Evolutionary conservation across 2,797 vertebrate species (phyloP).

Genomic region (Poeciliopsis infans): DNA sequence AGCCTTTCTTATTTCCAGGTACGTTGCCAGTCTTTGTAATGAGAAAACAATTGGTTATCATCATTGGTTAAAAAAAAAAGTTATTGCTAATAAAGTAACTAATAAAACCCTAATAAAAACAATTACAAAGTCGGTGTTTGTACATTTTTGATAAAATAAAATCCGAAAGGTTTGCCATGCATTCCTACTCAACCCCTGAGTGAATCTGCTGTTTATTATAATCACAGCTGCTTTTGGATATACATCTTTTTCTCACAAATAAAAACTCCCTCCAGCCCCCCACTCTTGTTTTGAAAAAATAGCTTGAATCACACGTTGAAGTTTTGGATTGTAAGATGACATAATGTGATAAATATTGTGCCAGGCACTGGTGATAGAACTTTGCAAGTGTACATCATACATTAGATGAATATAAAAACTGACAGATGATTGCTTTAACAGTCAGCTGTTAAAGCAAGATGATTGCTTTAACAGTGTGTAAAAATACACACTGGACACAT

Average conservation of each 20-base stretch:
- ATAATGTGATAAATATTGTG: background rate
- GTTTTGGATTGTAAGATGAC: background rate
- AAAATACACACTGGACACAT: constrained; percentile 56
- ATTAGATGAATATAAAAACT: constrained; percentile 34
- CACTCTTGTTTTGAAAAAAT: background rate
- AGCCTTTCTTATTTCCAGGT: background rate
- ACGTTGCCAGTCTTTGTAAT: background rate
- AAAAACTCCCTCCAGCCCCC: background rate
- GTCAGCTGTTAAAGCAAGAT: too few species aligned
- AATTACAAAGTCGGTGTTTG: too few species aligned
- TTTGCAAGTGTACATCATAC: constrained; percentile 3
- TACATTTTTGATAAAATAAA: background rate
- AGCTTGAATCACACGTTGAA: background rate
- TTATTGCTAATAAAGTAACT: background rate
- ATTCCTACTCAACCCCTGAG: background rate
- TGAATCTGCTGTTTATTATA: background rate
- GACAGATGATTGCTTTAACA: constrained; percentile 58
- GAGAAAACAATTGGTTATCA: background rate
- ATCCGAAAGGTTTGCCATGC: background rate
- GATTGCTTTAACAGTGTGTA: constrained; percentile 54
- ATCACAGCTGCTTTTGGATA: background rate
- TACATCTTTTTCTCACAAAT: background rate
- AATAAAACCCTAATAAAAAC: background rate
- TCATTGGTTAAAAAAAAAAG: background rate
- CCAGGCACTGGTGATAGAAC: background rate